Evolutionary conservation across 2,888 invertebrate species (phyloP).

Genomic region (Gonocerus acuteangulatus): DNA sequence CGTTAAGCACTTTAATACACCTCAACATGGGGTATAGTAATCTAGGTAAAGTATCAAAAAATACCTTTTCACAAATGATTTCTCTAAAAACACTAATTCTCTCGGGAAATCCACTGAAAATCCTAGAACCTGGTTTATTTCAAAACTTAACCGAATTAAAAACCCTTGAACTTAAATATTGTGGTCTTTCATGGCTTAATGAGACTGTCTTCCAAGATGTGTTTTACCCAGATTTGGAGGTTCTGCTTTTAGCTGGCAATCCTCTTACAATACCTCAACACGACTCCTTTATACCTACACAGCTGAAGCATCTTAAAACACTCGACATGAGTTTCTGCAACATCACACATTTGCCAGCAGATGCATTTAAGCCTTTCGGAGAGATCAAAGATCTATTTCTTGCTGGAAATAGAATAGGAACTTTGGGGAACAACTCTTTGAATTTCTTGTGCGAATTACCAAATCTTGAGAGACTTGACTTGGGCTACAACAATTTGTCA

Average conservation of each 20-base stretch:
- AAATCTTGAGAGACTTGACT: constrained; percentile 53
- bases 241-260: constrained; percentile 61
- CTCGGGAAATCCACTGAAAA: constrained; percentile 60
- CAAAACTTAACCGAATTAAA: constrained; percentile 59
- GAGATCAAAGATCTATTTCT: constrained; percentile 57
- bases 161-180: constrained; percentile 60
- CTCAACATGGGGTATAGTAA: constrained; percentile 67
- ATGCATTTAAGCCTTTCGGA: constrained; percentile 54
- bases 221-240: constrained; percentile 57
- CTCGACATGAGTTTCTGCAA: constrained; percentile 61
- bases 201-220: constrained; percentile 61
- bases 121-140: constrained; percentile 59
- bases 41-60: constrained; percentile 55
- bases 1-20: constrained; percentile 57
- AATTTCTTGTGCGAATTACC: constrained; percentile 51
- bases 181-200: constrained; percentile 56
- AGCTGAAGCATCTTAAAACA: constrained; percentile 55
- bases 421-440: constrained; percentile 43
- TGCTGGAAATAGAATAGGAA: constrained; percentile 51
- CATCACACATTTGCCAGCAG: constrained; percentile 51
- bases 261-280: constrained; percentile 53
- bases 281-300: constrained; percentile 57
- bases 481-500: constrained; percentile 55
- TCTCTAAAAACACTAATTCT: constrained; percentile 57
- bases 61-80: constrained; percentile 61